Evolutionary conservation across 2,888 invertebrate genomes (phyloP).

Genomic region (Celastrina argiolus): DNA sequence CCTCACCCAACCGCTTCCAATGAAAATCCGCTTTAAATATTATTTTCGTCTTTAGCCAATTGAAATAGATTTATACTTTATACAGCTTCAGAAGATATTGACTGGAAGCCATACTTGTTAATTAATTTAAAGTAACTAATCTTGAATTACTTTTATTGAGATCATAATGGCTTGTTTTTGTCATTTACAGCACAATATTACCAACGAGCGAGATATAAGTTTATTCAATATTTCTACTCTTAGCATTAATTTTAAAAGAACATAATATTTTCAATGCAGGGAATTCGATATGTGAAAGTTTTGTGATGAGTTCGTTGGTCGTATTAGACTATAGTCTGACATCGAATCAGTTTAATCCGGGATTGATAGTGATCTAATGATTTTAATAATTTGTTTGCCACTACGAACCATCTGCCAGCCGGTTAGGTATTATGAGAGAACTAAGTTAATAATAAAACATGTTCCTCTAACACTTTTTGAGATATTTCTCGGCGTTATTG

Average conservation of each 20-base stretch:
- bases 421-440: background rate
- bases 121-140: background rate
- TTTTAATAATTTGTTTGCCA: too few relatives aligned
- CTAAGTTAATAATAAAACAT: too few relatives aligned
- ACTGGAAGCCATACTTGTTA: background rate
- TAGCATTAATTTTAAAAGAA: too few relatives aligned
- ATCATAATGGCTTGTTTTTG: too few relatives aligned
- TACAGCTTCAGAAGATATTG: background rate
- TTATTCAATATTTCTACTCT: background rate
- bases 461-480: background rate
- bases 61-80: background rate
- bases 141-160: background rate
- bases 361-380: too few relatives aligned
- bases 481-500: background rate
- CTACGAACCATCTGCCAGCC: too few relatives aligned
- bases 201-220: background rate
- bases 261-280: too few relatives aligned
- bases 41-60: background rate
- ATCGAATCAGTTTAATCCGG: background rate
- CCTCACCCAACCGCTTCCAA: background rate
- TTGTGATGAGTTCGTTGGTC: too few relatives aligned
- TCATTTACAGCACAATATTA: background rate
- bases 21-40: background rate
- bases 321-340: too few relatives aligned
- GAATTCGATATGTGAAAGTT: too few relatives aligned